phyloP scores from a whole-genome alignment of 2,113 vertebrate species.

The Rhombomys opimus region DNA sequence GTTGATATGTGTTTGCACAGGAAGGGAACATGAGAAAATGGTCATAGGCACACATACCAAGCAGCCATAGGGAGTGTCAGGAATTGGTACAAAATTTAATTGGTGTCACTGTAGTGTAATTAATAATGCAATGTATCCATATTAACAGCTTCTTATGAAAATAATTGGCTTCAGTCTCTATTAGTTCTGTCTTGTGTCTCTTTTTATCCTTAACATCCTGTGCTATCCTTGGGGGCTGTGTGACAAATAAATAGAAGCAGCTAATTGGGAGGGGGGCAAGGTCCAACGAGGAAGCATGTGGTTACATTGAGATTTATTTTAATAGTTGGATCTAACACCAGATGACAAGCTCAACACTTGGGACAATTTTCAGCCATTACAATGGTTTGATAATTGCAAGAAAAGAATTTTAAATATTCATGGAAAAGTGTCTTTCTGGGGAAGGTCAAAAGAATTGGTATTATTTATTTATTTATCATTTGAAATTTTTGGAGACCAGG shows the following conservation, averaged over 20 bases:
- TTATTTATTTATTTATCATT: neutral
- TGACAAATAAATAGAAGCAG: slow-evolving; percentile 36
- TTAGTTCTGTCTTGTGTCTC: neutral
- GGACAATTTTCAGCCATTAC: neutral
- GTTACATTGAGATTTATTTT: neutral
- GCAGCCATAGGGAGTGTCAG: neutral
- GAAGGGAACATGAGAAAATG: neutral
- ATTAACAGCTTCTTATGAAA: slow-evolving; percentile 14
- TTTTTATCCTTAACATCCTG: neutral
- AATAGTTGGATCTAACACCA: neutral
- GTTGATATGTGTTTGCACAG: neutral
- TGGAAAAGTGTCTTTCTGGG: neutral
- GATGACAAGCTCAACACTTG: neutral
- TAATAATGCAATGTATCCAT: neutral
- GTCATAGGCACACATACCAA: neutral
- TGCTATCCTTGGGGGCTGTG: neutral
- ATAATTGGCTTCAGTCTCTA: neutral
- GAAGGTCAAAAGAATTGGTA: neutral
- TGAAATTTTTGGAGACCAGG: neutral
- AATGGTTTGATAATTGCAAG: slow-evolving; percentile 3
- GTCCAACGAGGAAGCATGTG: neutral
- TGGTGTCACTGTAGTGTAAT: slow-evolving; percentile 8
- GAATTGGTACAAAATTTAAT: slow-evolving; percentile 42
- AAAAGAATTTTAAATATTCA: neutral
- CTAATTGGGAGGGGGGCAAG: neutral